These are phyloP conservation scores for Poeciliopsis infans DNA, from an alignment of 2,797 vertebrate genomes.

Conservation along the genomic window DNA sequence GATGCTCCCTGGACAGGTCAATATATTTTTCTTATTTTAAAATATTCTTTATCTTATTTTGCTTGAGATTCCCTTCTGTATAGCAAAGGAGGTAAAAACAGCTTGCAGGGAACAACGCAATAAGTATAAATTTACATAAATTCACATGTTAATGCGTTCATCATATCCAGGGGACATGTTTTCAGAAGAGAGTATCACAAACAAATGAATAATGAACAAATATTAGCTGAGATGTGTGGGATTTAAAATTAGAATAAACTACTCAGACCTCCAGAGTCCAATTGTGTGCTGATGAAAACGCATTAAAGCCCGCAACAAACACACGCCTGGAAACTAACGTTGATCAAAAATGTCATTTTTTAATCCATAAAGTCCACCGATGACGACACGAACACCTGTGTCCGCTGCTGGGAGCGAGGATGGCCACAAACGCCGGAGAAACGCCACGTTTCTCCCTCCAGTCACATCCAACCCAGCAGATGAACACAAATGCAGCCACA, in stretches of 20 bases:
- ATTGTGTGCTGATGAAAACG: constrained; percentile 20
- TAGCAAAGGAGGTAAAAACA: constrained; percentile 59
- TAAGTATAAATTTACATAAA: constrained; percentile 73
- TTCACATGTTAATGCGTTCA: constrained; percentile 78
- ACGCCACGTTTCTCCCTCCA: background rate
- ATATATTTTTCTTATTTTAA: background rate
- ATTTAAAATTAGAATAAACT: constrained; percentile 65
- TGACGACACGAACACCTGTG: constrained; percentile 22
- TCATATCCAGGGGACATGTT: constrained; percentile 57
- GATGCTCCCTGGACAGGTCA: background rate
- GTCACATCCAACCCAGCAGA: background rate
- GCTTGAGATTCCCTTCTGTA: constrained; percentile 48
- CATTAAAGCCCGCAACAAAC: constrained; percentile 12
- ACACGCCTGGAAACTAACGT: constrained; percentile 6
- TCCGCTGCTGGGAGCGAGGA: constrained; percentile 15
- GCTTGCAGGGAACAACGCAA: constrained; percentile 69
- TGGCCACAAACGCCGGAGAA: background rate
- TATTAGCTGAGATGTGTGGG: constrained; percentile 64
- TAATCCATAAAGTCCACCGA: constrained; percentile 31
- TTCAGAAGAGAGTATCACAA: constrained; percentile 46
- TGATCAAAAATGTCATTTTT: constrained; percentile 38
- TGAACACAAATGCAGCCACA: constrained; percentile 28
- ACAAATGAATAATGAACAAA: constrained; percentile 58
- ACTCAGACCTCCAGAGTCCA: constrained; percentile 51
- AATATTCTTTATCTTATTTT: constrained; percentile 16